Base-by-base conservation (phyloP, 2,888 invertebrate species). In the Melipona beecheii region DNA sequence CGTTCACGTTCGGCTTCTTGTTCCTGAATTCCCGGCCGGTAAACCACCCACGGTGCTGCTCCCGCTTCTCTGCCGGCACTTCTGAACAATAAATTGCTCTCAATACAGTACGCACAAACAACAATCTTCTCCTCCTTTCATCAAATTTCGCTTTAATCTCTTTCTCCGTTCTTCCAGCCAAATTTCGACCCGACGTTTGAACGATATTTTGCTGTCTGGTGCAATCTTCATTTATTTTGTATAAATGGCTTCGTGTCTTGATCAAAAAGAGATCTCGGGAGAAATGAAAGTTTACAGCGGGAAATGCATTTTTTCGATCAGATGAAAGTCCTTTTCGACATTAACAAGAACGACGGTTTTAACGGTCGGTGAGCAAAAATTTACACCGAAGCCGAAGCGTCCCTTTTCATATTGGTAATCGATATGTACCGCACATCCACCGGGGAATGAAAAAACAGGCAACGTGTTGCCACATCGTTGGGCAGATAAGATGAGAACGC, bases 401-500 rank as follows among this genome's bases (percentile, higher is more conserved):
- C 62, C 1, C 19, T 60, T 36, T 58, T 31, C 27, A 49, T 49
- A 72, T 24, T 9, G n/a, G 19, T 31, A 31, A 69, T 56, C 27
- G 64, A 73, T 62, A 52, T 52, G 27, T 1, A 43, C 58, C 21
- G 50, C 24, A 64, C 62, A 52, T 0, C 31, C 17, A n/a, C 4
- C 6, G 31, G 50, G 50, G 49, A 50, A 13, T 36, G 9, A 21
- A 21, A 21, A 21, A 54, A 52, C 49, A n/a, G 70, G 15, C 64
- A 43, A 49, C 17, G 43, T 56, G 27, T 54, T 24, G 54, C 27
- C 36, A 4, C 54, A 17, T 24, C 21, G 65, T 17, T 68, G 24
- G 17, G 17, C 21, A 17, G 83, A 83, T 85, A 83, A 75, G 65
- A 78, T 70, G 74, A 43, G 58, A 72, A 78, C 71, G 82, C 72